These are phyloP conservation scores for Channallabes apus DNA, from an alignment of 2,797 vertebrate species.

Conservation along the genomic window DNA sequence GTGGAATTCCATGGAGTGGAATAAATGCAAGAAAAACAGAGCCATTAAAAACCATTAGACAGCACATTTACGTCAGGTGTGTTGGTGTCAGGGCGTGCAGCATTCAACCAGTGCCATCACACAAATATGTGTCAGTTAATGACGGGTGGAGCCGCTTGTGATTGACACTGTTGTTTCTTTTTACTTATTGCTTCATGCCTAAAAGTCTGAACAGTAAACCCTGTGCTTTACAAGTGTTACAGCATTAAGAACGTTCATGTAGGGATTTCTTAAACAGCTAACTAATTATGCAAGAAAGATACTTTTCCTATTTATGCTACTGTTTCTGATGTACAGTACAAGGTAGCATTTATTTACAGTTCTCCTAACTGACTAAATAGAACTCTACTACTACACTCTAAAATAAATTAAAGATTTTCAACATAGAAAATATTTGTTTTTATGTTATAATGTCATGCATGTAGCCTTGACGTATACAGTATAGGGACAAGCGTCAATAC, in stretches of 20 bases:
- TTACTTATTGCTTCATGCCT: background rate
- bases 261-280: background rate
- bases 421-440: no score
- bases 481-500: background rate
- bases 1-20: background rate
- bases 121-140: conserved; percentile 10
- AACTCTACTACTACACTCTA: background rate
- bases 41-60: conserved; percentile 39
- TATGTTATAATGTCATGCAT: no score
- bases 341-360: background rate
- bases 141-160: conserved; percentile 9
- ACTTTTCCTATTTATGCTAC: background rate
- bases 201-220: background rate
- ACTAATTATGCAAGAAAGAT: background rate
- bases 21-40: background rate
- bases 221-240: background rate
- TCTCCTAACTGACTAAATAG: background rate
- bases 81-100: background rate
- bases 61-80: background rate
- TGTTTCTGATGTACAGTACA: no score
- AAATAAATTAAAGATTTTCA: background rate
- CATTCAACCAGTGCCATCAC: background rate
- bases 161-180: conserved; percentile 12
- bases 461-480: background rate
- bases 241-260: no score